Conservation (phyloP, 2,113 vertebrate genomes). For the Trogon surrucura region DNA sequence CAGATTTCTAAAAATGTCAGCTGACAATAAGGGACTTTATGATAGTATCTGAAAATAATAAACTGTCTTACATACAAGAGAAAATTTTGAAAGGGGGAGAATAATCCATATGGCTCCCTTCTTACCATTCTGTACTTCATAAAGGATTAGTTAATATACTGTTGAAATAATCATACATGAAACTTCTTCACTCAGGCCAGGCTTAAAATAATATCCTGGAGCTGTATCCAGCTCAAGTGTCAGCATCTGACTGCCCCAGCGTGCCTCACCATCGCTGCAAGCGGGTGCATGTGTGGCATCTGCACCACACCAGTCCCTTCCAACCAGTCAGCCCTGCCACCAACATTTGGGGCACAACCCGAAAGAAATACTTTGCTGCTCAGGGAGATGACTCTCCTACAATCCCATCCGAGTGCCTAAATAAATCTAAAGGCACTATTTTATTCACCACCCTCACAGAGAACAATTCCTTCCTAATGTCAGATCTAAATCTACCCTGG, state of each 20-base stretch:
- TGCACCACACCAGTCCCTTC: rapidly evolving
- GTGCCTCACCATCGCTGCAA: rapidly evolving
- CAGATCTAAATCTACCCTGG: too few species aligned
- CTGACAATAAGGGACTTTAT: not conserved
- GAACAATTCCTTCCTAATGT: too few species aligned
- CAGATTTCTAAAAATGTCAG: not conserved
- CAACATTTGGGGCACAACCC: rapidly evolving
- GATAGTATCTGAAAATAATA: not conserved
- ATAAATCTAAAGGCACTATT: not conserved
- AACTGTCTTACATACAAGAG: not conserved
- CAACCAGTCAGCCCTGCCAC: not conserved
- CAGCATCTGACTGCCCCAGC: rapidly evolving
- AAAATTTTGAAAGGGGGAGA: not conserved
- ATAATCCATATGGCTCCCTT: not conserved
- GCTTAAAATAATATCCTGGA: not conserved
- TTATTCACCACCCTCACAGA: not conserved
- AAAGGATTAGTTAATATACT: not conserved
- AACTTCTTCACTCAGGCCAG: not conserved
- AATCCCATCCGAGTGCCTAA: rapidly evolving
- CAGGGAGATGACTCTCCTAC: not conserved
- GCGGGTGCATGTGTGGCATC: rapidly evolving
- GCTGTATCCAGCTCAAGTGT: not conserved
- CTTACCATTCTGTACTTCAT: not conserved
- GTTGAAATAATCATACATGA: not conserved
- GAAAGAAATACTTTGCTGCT: not conserved